Evolutionary conservation across 2,888 invertebrate species (phyloP).

Genomic region (Dicyrtomina minuta): DNA sequence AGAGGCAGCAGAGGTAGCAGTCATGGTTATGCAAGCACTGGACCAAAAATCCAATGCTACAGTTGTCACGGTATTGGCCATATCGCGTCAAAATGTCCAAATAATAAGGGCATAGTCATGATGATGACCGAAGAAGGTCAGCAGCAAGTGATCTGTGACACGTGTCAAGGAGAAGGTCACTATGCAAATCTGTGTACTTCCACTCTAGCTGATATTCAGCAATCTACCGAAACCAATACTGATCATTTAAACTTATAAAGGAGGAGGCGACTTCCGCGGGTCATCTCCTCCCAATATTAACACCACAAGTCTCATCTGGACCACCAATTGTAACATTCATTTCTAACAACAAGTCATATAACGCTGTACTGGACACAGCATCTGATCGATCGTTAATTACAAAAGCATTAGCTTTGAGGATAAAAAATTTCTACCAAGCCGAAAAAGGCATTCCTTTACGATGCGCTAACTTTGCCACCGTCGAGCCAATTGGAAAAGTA

Average conservation of each 20-base stretch:
- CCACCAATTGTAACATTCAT: neutral
- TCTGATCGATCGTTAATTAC: constrained; percentile 3
- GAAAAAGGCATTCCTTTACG: neutral
- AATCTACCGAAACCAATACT: no score
- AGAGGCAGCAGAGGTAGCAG: neutral
- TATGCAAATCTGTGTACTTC: no score
- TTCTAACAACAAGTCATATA: neutral
- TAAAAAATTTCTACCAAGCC: neutral
- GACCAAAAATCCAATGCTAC: constrained; percentile 1
- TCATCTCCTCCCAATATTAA: no score
- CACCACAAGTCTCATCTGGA: no score
- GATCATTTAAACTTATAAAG: no score
- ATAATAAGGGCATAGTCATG: neutral
- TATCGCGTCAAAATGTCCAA: neutral
- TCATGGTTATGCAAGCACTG: neutral
- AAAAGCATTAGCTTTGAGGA: neutral
- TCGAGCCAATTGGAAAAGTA: no score
- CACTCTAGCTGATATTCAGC: no score
- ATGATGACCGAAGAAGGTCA: neutral
- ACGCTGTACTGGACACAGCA: neutral
- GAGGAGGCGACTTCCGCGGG: no score
- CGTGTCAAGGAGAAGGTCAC: neutral
- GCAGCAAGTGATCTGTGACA: neutral
- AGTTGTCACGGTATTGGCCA: constrained; percentile 5
- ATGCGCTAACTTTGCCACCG: no score